phyloP scores from a whole-genome alignment of 2,797 vertebrate genomes.

The Myiothlypis chrysogaster region DNA sequence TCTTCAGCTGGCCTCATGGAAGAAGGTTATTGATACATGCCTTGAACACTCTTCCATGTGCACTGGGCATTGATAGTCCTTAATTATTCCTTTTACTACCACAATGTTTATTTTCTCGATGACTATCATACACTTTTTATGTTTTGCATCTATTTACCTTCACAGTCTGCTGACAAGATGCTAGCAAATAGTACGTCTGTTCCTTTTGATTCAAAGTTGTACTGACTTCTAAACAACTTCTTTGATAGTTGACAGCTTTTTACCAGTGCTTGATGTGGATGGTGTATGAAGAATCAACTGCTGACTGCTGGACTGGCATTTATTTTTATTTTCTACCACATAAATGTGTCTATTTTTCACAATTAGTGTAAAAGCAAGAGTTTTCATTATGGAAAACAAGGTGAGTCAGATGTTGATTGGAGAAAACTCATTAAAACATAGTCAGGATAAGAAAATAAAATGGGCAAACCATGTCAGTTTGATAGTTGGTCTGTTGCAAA shows the following conservation, averaged over 20 bases:
- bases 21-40: neutral
- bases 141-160: neutral
- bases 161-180: neutral
- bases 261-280: neutral
- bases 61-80: neutral
- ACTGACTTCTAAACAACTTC: neutral
- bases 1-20: neutral
- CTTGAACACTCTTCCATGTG: neutral
- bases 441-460: neutral
- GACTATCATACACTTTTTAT: neutral
- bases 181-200: neutral
- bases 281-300: neutral
- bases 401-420: neutral
- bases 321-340: neutral
- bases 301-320: neutral
- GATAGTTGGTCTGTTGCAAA: neutral
- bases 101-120: neutral
- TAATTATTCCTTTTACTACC: neutral
- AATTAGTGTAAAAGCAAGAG: neutral
- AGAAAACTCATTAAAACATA: neutral
- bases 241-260: neutral
- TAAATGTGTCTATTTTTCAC: neutral
- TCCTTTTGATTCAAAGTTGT: neutral
- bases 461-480: fast-evolving
- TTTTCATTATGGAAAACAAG: neutral